Conservation (phyloP, 2,888 invertebrate genomes). For the Tinea pellionella region DNA sequence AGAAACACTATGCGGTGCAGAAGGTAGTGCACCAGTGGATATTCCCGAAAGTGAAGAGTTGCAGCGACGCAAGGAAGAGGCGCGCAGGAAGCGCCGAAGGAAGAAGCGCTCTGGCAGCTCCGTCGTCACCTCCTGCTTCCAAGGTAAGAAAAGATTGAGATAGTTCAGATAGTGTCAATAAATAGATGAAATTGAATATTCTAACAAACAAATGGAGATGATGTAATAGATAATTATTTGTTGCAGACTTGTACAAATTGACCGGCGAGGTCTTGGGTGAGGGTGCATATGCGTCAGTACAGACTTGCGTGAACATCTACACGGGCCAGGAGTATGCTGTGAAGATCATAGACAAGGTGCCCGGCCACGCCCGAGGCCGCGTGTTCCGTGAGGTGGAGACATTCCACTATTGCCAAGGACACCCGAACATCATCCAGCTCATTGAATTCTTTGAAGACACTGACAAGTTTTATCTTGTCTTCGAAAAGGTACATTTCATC, state of each 20-base stretch:
- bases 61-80: slow-evolving; percentile 87
- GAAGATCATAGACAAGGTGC: slow-evolving; percentile 96
- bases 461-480: slow-evolving; percentile 96
- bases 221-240: neutral
- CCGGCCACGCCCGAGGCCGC: slow-evolving; percentile 92
- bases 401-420: slow-evolving; percentile 97
- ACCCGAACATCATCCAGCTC: slow-evolving; percentile 97
- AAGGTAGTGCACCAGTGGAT: slow-evolving; percentile 67
- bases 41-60: slow-evolving; percentile 74
- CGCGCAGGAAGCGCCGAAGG: slow-evolving; percentile 87
- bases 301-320: slow-evolving; percentile 91
- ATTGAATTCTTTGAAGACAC: slow-evolving; percentile 98
- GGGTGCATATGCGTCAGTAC: slow-evolving; percentile 96
- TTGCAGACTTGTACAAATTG: slow-evolving; percentile 91
- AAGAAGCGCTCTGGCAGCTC: slow-evolving; percentile 92
- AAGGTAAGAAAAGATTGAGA: slow-evolving; percentile 73
- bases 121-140: slow-evolving; percentile 89
- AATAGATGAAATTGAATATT: too few species aligned
- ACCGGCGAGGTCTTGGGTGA: slow-evolving; percentile 96
- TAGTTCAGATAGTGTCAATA: too few species aligned
- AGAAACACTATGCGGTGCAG: slow-evolving; percentile 49
- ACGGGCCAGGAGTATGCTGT: slow-evolving; percentile 96
- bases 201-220: too few species aligned
- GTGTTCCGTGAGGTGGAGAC: slow-evolving; percentile 99
- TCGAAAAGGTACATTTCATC: slow-evolving; percentile 81